Evolutionary conservation across 2,113 vertebrate genomes (phyloP).

Genomic region (Leucosticte australis): DNA sequence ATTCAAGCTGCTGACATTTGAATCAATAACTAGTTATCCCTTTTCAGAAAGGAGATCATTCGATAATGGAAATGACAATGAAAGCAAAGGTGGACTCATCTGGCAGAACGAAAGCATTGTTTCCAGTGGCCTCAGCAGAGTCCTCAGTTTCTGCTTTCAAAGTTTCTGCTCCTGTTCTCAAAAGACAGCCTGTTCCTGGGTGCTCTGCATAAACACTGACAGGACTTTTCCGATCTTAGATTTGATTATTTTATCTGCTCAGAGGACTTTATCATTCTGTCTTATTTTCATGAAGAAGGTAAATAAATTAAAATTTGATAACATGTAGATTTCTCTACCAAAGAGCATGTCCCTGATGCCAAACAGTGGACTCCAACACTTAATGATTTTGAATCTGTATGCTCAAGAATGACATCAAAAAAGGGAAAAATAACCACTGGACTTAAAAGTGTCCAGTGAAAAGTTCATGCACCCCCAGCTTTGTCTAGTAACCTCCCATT

Average conservation of each 20-base stretch:
- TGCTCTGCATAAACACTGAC: not conserved
- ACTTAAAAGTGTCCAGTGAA: not conserved
- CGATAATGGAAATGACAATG: constrained; percentile 38
- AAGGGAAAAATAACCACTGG: not conserved
- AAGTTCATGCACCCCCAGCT: not conserved
- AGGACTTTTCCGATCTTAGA: not conserved
- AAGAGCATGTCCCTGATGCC: not conserved
- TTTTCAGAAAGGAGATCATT: constrained; percentile 35
- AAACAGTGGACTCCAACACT: accelerated
- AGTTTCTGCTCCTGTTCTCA: not conserved
- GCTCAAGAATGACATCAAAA: not conserved
- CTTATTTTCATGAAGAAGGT: not conserved
- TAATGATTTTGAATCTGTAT: not conserved
- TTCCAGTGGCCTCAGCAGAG: not conserved
- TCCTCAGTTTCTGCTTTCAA: not conserved
- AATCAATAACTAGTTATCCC: constrained; percentile 51
- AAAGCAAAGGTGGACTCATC: not conserved
- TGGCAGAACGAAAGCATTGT: not conserved
- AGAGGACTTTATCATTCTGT: not conserved
- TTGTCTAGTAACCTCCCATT: not conserved
- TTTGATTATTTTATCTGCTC: not conserved
- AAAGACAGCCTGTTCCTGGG: not conserved
- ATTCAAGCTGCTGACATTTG: constrained; percentile 34
- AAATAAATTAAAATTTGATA: not conserved
- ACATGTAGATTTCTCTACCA: not conserved